Evolutionary conservation across 2,113 vertebrate genomes (phyloP).

Genomic region (Solea solea): DNA sequence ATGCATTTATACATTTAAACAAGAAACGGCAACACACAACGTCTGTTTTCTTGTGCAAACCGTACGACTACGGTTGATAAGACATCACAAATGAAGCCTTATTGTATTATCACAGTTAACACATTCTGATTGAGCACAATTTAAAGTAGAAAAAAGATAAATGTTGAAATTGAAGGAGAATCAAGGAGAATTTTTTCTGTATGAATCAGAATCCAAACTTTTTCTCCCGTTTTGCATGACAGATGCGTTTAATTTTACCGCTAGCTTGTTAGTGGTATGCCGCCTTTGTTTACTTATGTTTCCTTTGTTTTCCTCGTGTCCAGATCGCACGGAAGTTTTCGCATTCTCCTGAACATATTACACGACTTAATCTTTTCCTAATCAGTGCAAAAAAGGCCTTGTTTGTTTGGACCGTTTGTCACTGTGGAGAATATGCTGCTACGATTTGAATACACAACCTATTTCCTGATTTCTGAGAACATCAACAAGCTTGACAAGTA

Average conservation of each 20-base stretch:
- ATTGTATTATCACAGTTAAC: background rate
- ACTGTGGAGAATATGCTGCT: too few species aligned
- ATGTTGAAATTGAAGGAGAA: background rate
- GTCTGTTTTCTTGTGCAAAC: background rate
- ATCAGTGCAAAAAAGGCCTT: constrained; percentile 6
- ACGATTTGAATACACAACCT: too few species aligned
- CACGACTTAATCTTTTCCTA: background rate
- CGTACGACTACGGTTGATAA: background rate
- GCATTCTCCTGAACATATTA: constrained; percentile 5
- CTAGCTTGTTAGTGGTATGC: constrained; percentile 11
- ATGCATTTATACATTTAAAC: background rate
- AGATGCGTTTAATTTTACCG: background rate
- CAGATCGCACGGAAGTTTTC: constrained; percentile 9
- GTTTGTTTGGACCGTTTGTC: background rate
- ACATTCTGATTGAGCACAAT: background rate
- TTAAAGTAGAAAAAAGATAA: too few species aligned
- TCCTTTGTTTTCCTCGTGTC: background rate
- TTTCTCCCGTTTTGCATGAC: background rate
- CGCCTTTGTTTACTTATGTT: constrained; percentile 26
- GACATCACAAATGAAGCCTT: background rate
- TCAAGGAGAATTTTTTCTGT: background rate
- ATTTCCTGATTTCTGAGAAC: too few species aligned
- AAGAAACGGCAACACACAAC: too few species aligned
- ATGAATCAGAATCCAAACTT: too few species aligned
- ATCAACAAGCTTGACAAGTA: too few species aligned